Conservation (phyloP, 2,797 vertebrate species). For the Helostoma temminkii region DNA sequence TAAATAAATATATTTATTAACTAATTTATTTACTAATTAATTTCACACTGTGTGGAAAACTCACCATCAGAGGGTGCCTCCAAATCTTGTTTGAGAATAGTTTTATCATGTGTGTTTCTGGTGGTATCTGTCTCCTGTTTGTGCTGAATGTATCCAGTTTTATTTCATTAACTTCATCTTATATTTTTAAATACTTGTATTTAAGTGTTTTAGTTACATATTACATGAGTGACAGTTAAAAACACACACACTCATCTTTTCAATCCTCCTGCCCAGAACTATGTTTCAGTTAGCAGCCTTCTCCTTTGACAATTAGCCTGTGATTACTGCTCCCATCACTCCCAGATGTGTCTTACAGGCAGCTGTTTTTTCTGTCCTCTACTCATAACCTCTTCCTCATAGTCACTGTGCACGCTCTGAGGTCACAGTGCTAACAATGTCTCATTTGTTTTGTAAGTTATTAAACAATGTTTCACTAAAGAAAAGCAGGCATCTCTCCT, state of each 20-base stretch:
- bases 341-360: not conserved
- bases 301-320: not conserved
- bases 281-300: not conserved
- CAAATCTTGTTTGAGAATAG: too few species aligned
- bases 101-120: not conserved
- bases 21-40: too few species aligned
- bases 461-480: too few species aligned
- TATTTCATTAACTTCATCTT: not conserved
- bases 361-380: conserved; percentile 13
- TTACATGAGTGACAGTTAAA: not conserved
- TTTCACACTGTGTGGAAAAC: too few species aligned
- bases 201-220: not conserved
- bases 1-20: too few species aligned
- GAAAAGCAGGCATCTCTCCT: too few species aligned
- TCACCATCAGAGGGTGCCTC: too few species aligned
- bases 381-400: conserved; percentile 16
- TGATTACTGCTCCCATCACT: not conserved
- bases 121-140: not conserved
- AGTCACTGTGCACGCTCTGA: not conserved
- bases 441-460: too few species aligned
- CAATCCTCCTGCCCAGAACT: not conserved
- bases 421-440: not conserved
- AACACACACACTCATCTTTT: not conserved
- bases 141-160: not conserved
- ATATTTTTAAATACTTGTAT: too few species aligned